Conservation (phyloP, 2,113 vertebrate species). For the Oryzias javanicus region DNA sequence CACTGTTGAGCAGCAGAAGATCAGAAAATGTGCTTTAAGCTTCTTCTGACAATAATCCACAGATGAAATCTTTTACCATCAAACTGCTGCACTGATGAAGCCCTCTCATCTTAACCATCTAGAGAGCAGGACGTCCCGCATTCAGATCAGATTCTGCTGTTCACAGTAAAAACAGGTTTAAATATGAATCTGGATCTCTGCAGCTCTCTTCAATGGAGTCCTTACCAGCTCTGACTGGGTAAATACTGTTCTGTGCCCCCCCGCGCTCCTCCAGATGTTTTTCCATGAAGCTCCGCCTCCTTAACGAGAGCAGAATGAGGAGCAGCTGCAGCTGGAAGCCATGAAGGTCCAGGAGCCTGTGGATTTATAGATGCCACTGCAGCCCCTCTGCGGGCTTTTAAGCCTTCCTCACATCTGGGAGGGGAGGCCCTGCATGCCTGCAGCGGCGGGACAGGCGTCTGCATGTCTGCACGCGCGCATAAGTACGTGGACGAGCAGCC, state of each 20-base stretch:
- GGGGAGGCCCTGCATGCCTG: slow-evolving; percentile 47
- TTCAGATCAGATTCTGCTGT: too few relatives aligned
- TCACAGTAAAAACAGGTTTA: too few relatives aligned
- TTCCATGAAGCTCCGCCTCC: slow-evolving; percentile 7
- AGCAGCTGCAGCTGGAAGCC: slow-evolving; percentile 22
- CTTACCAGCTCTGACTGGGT: too few relatives aligned
- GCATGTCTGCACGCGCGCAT: slow-evolving; percentile 49
- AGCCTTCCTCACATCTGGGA: slow-evolving; percentile 44
- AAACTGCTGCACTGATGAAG: too few relatives aligned
- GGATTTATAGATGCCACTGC: slow-evolving; percentile 37
- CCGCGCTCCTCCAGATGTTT: slow-evolving; percentile 33
- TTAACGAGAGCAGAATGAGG: slow-evolving; percentile 40
- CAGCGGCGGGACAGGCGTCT: slow-evolving; percentile 47
- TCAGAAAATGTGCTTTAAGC: too few relatives aligned
- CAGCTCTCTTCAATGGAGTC: neutral
- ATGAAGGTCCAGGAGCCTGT: slow-evolving; percentile 27
- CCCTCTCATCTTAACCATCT: too few relatives aligned
- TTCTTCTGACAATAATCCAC: too few relatives aligned
- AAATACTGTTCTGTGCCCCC: neutral
- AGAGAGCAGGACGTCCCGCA: too few relatives aligned
- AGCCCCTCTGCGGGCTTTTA: slow-evolving; percentile 33
- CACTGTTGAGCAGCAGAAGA: too few relatives aligned
- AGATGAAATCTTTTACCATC: too few relatives aligned
- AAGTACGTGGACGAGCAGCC: slow-evolving; percentile 40
- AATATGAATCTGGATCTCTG: neutral